Conservation (phyloP, 2,113 vertebrate genomes). For the Jacana jacana region DNA sequence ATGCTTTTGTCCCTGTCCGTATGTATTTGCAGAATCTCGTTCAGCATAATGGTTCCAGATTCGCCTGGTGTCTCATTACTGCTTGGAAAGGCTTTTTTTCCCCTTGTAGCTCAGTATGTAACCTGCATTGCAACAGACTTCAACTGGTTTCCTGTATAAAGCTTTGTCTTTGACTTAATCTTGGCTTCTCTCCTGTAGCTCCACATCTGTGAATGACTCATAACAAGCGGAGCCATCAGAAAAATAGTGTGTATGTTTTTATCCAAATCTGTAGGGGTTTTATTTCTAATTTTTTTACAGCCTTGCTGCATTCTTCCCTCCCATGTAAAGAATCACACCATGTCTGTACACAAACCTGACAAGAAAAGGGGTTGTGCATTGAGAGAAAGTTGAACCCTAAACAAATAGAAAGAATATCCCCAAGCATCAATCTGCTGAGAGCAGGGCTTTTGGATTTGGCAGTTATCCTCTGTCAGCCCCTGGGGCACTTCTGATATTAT, state of each 20-base stretch:
- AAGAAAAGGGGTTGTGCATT: background rate
- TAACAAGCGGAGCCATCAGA: slow-evolving; percentile 41
- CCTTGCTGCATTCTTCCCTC: background rate
- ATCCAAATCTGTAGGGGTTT: slow-evolving; percentile 14
- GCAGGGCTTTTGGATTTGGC: slow-evolving; percentile 36
- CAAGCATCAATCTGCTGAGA: slow-evolving; percentile 17
- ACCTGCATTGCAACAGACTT: slow-evolving; percentile 37
- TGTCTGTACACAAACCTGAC: background rate
- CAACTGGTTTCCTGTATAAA: slow-evolving; percentile 52
- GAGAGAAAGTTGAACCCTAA: background rate
- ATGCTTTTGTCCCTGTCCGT: background rate
- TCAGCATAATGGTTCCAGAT: background rate
- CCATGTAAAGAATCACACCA: background rate
- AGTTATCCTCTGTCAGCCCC: slow-evolving; percentile 13
- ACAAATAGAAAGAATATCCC: slow-evolving; percentile 7
- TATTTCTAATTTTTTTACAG: slow-evolving; percentile 9
- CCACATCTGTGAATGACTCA: slow-evolving; percentile 69
- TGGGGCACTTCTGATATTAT: background rate
- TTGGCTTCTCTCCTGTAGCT: slow-evolving; percentile 51
- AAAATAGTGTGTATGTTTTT: slow-evolving; percentile 35
- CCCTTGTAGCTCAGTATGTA: background rate
- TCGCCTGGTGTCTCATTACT: background rate
- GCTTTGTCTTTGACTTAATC: slow-evolving; percentile 62
- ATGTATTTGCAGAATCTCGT: background rate
- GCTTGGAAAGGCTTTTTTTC: background rate